Evolutionary conservation across 2,113 vertebrate species (phyloP).

Genomic region (Globicephala melas): DNA sequence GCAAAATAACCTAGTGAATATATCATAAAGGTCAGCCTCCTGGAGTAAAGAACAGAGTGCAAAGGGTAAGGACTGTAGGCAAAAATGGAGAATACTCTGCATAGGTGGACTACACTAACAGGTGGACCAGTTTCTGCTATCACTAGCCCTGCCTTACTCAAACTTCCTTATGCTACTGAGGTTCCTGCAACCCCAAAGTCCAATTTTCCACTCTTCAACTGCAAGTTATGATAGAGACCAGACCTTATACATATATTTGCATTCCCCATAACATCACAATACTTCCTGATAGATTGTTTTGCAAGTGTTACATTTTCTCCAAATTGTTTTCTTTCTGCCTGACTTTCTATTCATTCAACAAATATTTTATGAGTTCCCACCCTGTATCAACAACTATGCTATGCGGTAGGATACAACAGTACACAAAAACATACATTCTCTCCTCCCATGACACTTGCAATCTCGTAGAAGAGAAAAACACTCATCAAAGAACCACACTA

Average conservation of each 20-base stretch:
- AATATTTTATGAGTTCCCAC: constrained; percentile 6
- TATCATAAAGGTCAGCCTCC: not conserved
- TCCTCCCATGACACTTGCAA: not conserved
- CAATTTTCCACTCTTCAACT: not conserved
- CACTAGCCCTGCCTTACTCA: not conserved
- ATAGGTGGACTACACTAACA: not conserved
- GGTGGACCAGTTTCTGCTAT: not conserved
- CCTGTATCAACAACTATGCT: not conserved
- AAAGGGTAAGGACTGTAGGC: not conserved
- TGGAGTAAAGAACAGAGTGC: not conserved
- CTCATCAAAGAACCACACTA: not conserved
- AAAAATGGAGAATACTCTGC: not conserved
- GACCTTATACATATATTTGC: not conserved
- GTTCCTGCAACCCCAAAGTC: not conserved
- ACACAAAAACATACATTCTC: not conserved
- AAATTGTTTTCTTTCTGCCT: not conserved
- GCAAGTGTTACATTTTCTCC: not conserved
- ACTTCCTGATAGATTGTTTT: not conserved
- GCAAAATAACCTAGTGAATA: not conserved
- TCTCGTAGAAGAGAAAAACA: not conserved
- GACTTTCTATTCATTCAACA: not conserved
- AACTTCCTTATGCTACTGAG: not conserved
- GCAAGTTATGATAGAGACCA: not conserved
- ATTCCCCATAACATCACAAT: not conserved
- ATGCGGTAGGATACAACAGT: not conserved